Evolutionary conservation across 2,888 invertebrate species (phyloP), one percentile per base, ranked within the genome.

Genomic region (Drosophila yooni): DNA sequence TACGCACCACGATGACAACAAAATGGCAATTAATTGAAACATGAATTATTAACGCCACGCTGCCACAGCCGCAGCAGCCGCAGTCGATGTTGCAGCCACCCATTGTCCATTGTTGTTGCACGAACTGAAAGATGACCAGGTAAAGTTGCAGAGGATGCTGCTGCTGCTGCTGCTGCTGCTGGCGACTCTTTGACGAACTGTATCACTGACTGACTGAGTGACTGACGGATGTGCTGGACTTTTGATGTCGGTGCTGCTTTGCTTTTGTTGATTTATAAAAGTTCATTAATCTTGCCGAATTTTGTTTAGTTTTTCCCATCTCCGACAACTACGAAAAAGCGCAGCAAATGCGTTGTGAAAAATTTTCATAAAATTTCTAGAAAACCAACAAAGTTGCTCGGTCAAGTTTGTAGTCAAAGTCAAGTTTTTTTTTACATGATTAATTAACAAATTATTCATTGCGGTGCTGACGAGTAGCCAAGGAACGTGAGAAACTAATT

Each of bases 401-500:
- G 56, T 68, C 73, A 79, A 81, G 57, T 72, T 79, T 58, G 52
- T 61, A 54, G 53, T 51, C 53, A 77, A 57, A 54, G 51, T 77
- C 73, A 53, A 66, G 38, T 73, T 77, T 69, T 77, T 68, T 73
- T 53, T 69, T 71, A 69, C 72, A 78, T 91, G 89, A 90, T 90
- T 91, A 91, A 90, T 90, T 86, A 89, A 79, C 74, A 90, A 88
- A 91, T 89, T 90, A 91, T 90, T 82, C 91, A 91, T 91, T 82
- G 76, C 70, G 29, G 10, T 76, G 62, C 65, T 3, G 38, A 52
- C 62, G 51, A 61, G 43, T 46, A 46, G 15, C 25, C 15, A 46
- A 25, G 25, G 1, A 46, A 74, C 90, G 85, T 86, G 85, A 83
- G 90, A 86, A 88, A 72, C 58, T 69, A 56, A 79, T 71, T 62